A percentile compares a stretch with the other conserved stretches of the same genome.
Conservation (phyloP, 2,797 vertebrate species). For the Kryptolebias ocellatus region DNA sequence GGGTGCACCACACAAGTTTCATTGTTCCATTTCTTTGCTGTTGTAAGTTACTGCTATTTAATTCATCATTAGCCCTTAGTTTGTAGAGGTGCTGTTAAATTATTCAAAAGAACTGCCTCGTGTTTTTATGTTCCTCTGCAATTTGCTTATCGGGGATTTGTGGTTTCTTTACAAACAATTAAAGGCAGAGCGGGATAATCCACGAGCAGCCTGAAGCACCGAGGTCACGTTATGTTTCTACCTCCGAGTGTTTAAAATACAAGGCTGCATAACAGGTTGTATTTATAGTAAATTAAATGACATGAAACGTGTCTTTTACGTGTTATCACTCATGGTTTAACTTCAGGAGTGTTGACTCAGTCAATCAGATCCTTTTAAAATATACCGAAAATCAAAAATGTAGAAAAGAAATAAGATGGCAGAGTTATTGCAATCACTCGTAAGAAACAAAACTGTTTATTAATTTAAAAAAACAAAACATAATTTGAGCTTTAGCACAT, state of each 20-base stretch:
- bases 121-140: not conserved
- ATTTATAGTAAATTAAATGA: not conserved
- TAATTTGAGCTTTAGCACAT: too few species aligned
- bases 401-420: not conserved
- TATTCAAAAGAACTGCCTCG: conserved; percentile 16
- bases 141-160: conserved; percentile 33
- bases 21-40: not conserved
- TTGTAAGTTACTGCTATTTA: conserved; percentile 17
- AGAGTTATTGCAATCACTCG: not conserved
- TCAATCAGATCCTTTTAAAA: not conserved
- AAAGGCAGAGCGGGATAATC: conserved; percentile 17
- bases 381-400: not conserved
- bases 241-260: conserved; percentile 4
- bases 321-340: not conserved
- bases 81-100: conserved; percentile 37
- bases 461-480: too few species aligned
- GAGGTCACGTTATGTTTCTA: conserved; percentile 9
- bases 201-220: conserved; percentile 13
- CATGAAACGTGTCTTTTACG: not conserved
- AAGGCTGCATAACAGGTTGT: not conserved
- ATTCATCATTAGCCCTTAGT: conserved; percentile 17
- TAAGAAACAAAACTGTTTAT: not conserved
- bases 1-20: not conserved
- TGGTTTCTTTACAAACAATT: conserved; percentile 38
- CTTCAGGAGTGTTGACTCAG: conserved; percentile 1